A percentile compares a stretch with the other conserved stretches of the same genome.
Evolutionary conservation across 2,888 invertebrate species (phyloP).

Genomic region (Polylopha cassiicola): DNA sequence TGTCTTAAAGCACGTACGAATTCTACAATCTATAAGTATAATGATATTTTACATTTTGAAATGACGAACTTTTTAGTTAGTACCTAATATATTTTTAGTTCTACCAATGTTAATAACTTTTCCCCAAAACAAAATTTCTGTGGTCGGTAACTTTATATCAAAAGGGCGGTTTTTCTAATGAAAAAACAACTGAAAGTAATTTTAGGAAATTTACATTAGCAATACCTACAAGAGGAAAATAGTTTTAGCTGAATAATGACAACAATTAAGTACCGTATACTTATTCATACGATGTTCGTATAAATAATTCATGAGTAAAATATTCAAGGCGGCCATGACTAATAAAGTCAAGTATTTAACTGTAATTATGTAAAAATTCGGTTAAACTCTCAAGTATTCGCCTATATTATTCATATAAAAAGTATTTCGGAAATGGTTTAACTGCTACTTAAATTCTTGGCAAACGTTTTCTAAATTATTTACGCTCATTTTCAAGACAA

Average conservation of each 20-base stretch:
- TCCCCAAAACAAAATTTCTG: no score
- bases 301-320: constrained; percentile 15
- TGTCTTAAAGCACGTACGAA: no score
- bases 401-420: constrained; percentile 2
- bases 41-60: no score
- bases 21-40: no score
- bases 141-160: no score
- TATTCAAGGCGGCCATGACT: constrained; percentile 13
- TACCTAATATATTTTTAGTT: no score
- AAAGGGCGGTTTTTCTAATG: no score
- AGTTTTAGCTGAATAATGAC: constrained; percentile 16
- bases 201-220: constrained; percentile 14
- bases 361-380: constrained; percentile 12
- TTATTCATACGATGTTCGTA: constrained; percentile 10
- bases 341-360: constrained; percentile 17
- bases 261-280: constrained; percentile 19
- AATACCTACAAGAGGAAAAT: no score
- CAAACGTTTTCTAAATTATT: constrained; percentile 9
- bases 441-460: constrained; percentile 1
- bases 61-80: no score
- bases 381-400: constrained; percentile 11
- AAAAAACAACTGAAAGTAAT: constrained; percentile 16
- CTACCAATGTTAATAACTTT: no score
- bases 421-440: constrained; percentile 10
- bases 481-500: constrained; percentile 9